phyloP scores from a whole-genome alignment of 2,888 invertebrate species.

The Saturnia japonica region DNA sequence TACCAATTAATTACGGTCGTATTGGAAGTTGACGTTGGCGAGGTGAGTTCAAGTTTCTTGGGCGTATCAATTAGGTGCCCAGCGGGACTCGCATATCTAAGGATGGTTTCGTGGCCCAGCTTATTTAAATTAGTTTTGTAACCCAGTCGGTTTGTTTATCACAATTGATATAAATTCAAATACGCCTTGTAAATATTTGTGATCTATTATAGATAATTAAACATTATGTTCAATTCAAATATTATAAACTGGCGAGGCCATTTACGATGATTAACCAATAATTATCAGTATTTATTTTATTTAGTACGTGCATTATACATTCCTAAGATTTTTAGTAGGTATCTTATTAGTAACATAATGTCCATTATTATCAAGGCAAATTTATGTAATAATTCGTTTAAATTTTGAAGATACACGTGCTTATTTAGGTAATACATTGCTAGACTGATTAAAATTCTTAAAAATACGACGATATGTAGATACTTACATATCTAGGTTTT shows the following conservation, averaged over 20 bases:
- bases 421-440: too few relatives aligned
- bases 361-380: too few relatives aligned
- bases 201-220: neutral
- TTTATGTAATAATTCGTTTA: too few relatives aligned
- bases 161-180: neutral
- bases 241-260: neutral
- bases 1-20: slow-evolving; percentile 57
- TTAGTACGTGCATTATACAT: neutral
- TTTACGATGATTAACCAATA: neutral
- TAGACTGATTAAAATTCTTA: too few relatives aligned
- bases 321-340: too few relatives aligned
- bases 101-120: slow-evolving; percentile 8
- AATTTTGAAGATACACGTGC: too few relatives aligned
- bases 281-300: neutral
- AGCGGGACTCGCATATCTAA: slow-evolving; percentile 34
- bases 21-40: slow-evolving; percentile 58
- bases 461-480: too few relatives aligned
- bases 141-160: neutral
- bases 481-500: too few relatives aligned
- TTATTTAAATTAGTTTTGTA: slow-evolving; percentile 17
- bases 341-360: too few relatives aligned
- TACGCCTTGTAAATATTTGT: neutral
- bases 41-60: slow-evolving; percentile 29
- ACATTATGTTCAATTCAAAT: slow-evolving; percentile 1
- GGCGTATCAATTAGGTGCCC: slow-evolving; percentile 53